Percentiles rank a stretch among this genome's conserved stretches.
Conservation (phyloP, 92 coral and sea anemone genomes). For the Virgularia gustaviana region DNA sequence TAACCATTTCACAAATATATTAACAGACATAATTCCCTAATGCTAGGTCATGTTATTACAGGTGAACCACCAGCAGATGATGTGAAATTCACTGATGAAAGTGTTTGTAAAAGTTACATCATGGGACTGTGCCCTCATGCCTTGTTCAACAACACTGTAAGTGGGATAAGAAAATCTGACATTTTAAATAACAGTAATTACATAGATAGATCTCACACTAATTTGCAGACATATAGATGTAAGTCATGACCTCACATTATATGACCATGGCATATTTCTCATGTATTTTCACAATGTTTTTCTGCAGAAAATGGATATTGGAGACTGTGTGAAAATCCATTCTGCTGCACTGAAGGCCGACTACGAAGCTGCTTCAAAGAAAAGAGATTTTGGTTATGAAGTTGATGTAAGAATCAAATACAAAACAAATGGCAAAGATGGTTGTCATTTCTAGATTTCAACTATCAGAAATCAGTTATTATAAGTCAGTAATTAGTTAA, state of each 20-base stretch:
- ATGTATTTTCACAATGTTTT: not conserved
- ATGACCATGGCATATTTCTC: no score
- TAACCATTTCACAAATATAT: no score
- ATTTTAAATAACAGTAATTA: no score
- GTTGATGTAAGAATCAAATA: slow-evolving; percentile 82
- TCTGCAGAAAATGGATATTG: slow-evolving; percentile 95
- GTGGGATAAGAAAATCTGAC: no score
- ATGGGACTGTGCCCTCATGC: slow-evolving; percentile 99
- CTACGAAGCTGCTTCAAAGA: slow-evolving; percentile 74
- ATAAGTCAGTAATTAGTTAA: not conserved
- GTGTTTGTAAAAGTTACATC: slow-evolving; percentile 89
- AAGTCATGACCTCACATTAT: not conserved
- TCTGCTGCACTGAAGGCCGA: slow-evolving; percentile 92
- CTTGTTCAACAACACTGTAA: slow-evolving; percentile 95
- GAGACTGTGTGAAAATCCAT: slow-evolving; percentile 83
- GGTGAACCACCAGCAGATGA: slow-evolving; percentile 85
- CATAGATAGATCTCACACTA: no score
- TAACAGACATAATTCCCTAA: no score
- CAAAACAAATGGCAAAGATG: no score
- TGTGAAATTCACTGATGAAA: slow-evolving; percentile 81
- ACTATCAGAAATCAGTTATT: not conserved
- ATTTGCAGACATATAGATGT: not conserved
- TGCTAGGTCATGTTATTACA: slow-evolving; percentile 16
- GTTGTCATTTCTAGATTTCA: not conserved
- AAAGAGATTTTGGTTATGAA: slow-evolving; percentile 86